Conservation (phyloP, 2,797 vertebrate genomes). For the Rhodeus uyekii region DNA sequence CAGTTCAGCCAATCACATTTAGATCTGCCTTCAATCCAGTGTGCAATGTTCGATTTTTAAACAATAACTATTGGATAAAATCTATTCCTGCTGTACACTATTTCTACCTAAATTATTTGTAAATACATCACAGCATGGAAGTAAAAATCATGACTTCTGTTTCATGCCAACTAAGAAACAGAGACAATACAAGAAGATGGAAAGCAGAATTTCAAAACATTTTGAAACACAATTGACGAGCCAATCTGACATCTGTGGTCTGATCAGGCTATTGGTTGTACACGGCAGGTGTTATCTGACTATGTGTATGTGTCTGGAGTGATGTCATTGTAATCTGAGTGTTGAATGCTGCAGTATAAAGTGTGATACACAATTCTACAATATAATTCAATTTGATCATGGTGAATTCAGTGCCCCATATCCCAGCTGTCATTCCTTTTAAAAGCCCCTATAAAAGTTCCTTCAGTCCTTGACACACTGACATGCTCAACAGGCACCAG, state of each 20-base stretch:
- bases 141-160: neutral
- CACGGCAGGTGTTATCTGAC: neutral
- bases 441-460: slow-evolving; percentile 35
- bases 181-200: neutral
- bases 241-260: neutral
- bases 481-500: slow-evolving; percentile 43
- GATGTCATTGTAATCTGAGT: neutral
- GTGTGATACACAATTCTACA: neutral
- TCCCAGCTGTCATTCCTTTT: slow-evolving; percentile 16
- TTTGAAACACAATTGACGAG: too few species aligned
- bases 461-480: slow-evolving; percentile 49
- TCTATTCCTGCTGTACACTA: neutral
- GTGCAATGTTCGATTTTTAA: neutral
- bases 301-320: neutral
- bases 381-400: neutral
- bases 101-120: neutral
- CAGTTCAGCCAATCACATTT: neutral
- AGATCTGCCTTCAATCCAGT: neutral
- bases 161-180: neutral
- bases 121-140: neutral
- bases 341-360: neutral
- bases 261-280: neutral
- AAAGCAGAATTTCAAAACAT: neutral
- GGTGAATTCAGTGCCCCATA: slow-evolving; percentile 1
- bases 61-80: neutral